These are phyloP conservation scores for Gorsachius magnificus DNA, from an alignment of 2,797 vertebrate species.

Conservation along the genomic window DNA sequence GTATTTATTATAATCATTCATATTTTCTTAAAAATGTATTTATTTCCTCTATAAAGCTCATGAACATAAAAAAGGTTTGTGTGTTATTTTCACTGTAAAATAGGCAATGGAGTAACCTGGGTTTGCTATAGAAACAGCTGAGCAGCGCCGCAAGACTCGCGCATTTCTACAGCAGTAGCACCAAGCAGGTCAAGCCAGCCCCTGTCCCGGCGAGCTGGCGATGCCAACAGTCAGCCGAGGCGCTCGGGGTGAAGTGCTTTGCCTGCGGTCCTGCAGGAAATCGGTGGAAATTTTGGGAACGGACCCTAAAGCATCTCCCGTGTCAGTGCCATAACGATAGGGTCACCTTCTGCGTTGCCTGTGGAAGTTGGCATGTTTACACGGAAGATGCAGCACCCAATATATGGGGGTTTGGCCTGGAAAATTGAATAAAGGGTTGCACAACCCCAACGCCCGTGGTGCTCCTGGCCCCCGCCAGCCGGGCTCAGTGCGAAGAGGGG, in stretches of 20 bases:
- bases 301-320: neutral
- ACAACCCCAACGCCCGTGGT: rapidly evolving
- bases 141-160: neutral
- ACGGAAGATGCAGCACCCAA: rapidly evolving
- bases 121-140: neutral
- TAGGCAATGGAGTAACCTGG: neutral
- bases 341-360: too few relatives aligned
- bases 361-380: neutral
- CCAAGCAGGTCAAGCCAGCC: too few relatives aligned
- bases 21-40: conserved; percentile 14
- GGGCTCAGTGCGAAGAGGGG: rapidly evolving
- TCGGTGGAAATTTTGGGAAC: neutral
- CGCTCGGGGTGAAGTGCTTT: rapidly evolving
- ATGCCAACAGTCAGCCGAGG: rapidly evolving
- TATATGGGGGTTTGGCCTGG: neutral
- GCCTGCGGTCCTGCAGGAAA: neutral
- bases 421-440: neutral
- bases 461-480: neutral
- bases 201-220: neutral
- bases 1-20: conserved; percentile 35
- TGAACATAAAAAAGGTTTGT: neutral
- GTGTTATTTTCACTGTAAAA: neutral
- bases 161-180: neutral
- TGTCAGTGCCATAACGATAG: rapidly evolving
- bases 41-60: conserved; percentile 48